phyloP scores from a whole-genome alignment of 1,140 invertebrate genomes.

The Odontomachus brunneus region DNA sequence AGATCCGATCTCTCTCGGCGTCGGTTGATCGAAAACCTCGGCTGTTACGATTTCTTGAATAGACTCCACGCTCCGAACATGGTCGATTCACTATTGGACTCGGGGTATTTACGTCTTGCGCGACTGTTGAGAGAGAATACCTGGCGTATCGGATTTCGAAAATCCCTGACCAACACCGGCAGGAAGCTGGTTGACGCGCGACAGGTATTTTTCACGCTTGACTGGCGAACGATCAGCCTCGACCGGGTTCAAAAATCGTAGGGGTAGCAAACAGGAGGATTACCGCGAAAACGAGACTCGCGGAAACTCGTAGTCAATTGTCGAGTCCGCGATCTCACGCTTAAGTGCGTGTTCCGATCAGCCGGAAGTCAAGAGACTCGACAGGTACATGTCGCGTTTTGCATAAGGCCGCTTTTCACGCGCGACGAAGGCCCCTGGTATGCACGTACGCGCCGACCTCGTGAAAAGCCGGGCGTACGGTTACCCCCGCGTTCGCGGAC shows the following conservation, averaged over 20 bases:
- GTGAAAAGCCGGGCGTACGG: not conserved
- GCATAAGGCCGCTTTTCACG: too few species aligned
- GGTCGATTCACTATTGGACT: not conserved
- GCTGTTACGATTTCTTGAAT: slow-evolving; percentile 40
- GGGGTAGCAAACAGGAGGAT: not conserved
- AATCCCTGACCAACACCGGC: slow-evolving; percentile 6
- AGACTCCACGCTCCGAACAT: not conserved
- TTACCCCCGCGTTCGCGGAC: not conserved
- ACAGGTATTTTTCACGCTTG: slow-evolving; percentile 33
- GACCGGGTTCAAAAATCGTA: not conserved
- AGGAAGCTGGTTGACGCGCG: slow-evolving; percentile 34
- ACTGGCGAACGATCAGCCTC: slow-evolving; percentile 19
- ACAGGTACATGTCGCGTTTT: not conserved
- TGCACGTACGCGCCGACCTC: too few species aligned
- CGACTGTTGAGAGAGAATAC: not conserved
- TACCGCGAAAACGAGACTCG: slow-evolving; percentile 9
- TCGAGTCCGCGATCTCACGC: not conserved
- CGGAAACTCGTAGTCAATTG: not conserved
- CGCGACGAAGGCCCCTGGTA: too few species aligned
- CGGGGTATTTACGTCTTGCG: slow-evolving; percentile 20
- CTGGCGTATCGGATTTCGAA: slow-evolving; percentile 27
- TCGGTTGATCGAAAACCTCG: slow-evolving; percentile 29
- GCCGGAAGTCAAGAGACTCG: slow-evolving; percentile 27
- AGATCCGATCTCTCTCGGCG: slow-evolving; percentile 46
- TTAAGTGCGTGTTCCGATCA: not conserved